phyloP scores from a whole-genome alignment of 2,797 vertebrate species.

The Epinephelus coioides region DNA sequence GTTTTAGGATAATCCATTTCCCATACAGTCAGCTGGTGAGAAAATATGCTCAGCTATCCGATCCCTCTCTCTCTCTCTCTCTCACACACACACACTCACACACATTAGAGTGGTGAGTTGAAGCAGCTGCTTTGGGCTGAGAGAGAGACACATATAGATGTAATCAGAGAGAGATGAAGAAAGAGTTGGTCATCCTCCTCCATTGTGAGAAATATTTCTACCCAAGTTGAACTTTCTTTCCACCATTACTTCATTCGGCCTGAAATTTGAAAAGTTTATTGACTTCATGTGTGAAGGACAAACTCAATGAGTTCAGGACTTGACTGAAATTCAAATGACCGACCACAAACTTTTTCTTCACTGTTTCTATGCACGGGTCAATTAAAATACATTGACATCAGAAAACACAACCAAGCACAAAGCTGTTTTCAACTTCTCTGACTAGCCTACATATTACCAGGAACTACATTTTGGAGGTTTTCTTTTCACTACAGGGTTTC shows the following conservation, averaged over 20 bases:
- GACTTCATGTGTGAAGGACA: not conserved
- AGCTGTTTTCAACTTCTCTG: too few relatives aligned
- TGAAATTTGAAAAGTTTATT: not conserved
- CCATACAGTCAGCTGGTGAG: slow-evolving; percentile 67
- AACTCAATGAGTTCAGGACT: not conserved
- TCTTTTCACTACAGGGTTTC: too few relatives aligned
- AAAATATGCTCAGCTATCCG: slow-evolving; percentile 58
- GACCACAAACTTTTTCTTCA: too few relatives aligned
- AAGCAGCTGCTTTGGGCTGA: slow-evolving; percentile 57
- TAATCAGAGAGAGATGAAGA: slow-evolving; percentile 3
- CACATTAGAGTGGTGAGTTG: slow-evolving; percentile 13
- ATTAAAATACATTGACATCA: too few relatives aligned
- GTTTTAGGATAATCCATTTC: slow-evolving; percentile 67
- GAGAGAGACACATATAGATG: slow-evolving; percentile 10
- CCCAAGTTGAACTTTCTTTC: slow-evolving; percentile 21
- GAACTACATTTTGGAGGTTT: too few relatives aligned
- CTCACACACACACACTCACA: slow-evolving; percentile 20
- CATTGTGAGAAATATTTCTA: slow-evolving; percentile 36
- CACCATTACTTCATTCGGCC: slow-evolving; percentile 11
- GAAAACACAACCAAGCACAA: too few relatives aligned
- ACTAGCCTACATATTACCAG: too few relatives aligned
- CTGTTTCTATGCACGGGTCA: too few relatives aligned
- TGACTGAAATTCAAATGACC: too few relatives aligned
- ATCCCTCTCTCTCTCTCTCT: slow-evolving; percentile 1
- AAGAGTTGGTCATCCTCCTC: slow-evolving; percentile 19